Percentiles rank a stretch among this genome's conserved stretches.
These are phyloP conservation scores for Palloptera scutellata DNA, from an alignment of 2,888 invertebrate species.

Conservation along the genomic window DNA sequence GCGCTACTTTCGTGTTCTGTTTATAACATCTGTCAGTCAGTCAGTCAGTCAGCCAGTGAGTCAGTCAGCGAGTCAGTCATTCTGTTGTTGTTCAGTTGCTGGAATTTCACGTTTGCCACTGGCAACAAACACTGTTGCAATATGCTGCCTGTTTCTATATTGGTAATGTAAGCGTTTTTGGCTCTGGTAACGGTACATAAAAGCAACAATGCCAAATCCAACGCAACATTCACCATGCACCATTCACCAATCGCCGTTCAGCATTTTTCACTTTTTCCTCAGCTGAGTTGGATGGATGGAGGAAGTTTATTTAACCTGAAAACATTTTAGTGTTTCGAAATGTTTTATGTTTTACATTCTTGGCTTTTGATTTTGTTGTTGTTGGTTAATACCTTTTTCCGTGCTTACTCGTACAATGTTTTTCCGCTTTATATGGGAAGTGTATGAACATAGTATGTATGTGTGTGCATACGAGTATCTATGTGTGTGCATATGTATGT, in stretches of 20 bases:
- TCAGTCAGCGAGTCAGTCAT: background rate
- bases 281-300: background rate
- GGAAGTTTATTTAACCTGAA: conserved; percentile 29
- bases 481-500: background rate
- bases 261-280: too few species aligned
- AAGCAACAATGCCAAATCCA: too few species aligned
- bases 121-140: background rate
- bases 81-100: background rate
- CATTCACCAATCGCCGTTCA: too few species aligned
- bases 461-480: background rate
- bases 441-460: conserved; percentile 7
- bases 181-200: conserved; percentile 5
- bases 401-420: background rate
- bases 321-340: conserved; percentile 26
- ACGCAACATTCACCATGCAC: too few species aligned
- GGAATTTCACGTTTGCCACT: background rate
- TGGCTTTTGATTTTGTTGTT: conserved; percentile 5
- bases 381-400: background rate
- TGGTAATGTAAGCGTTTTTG: conserved; percentile 8
- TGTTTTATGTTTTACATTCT: conserved; percentile 25
- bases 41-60: background rate
- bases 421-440: background rate
- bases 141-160: conserved; percentile 5
- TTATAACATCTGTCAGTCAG: background rate
- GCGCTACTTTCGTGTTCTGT: conserved; percentile 1